Percentiles rank a stretch among this genome's conserved stretches.
phyloP scores from a whole-genome alignment of 2,113 vertebrate genomes.

The Phoenicopterus ruber region DNA sequence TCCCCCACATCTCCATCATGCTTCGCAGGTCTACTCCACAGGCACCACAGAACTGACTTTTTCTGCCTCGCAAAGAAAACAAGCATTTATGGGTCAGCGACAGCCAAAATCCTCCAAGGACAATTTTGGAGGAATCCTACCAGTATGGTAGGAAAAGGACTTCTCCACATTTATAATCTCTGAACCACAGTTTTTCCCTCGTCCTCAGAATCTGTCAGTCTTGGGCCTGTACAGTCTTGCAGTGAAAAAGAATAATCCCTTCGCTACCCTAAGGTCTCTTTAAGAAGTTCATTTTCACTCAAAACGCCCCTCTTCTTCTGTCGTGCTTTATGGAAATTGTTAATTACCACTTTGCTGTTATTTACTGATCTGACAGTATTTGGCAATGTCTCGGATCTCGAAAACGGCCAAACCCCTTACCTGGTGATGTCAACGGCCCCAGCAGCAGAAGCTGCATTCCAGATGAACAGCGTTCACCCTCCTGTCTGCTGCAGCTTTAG shows the following conservation, averaged over 20 bases:
- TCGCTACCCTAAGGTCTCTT: background rate
- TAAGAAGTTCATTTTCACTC: background rate
- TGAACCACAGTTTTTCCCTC: background rate
- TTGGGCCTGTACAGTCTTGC: background rate
- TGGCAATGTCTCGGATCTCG: rapidly evolving
- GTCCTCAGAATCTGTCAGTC: no score
- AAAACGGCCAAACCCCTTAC: background rate
- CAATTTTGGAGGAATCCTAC: background rate
- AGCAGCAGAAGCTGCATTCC: background rate
- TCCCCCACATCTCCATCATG: background rate
- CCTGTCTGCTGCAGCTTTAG: background rate
- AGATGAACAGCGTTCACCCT: background rate
- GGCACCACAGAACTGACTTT: background rate
- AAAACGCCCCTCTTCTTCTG: background rate
- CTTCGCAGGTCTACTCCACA: background rate
- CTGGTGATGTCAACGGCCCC: background rate
- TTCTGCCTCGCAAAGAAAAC: background rate
- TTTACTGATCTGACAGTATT: no score
- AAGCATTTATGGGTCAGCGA: background rate
- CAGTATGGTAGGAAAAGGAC: background rate
- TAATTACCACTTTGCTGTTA: background rate
- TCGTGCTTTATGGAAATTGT: rapidly evolving
- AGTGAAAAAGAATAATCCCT: background rate
- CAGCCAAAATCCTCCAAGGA: background rate
- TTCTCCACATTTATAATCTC: background rate